These are phyloP conservation scores for Timema podura DNA, from an alignment of 2,888 invertebrate genomes.

Conservation along the genomic window DNA sequence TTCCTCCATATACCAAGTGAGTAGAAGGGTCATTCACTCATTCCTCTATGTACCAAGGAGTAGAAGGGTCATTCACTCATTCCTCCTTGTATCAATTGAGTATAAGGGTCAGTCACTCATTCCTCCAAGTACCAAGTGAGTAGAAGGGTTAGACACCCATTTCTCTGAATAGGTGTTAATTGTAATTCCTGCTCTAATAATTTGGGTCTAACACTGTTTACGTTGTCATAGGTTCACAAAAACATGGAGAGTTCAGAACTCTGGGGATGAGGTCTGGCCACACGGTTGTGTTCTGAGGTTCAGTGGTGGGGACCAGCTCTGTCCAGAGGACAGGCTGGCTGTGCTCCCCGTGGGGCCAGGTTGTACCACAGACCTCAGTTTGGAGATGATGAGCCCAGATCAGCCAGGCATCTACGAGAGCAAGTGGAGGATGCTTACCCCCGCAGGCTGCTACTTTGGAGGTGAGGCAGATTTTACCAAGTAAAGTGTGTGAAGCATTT, in stretches of 20 bases:
- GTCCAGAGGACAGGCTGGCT: slow-evolving; percentile 52
- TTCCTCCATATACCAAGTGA: neutral
- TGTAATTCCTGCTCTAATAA: no score
- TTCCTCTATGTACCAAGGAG: slow-evolving; percentile 61
- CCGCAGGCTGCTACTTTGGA: slow-evolving; percentile 87
- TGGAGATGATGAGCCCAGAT: slow-evolving; percentile 77
- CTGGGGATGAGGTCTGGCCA: slow-evolving; percentile 85
- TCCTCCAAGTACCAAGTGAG: slow-evolving; percentile 59
- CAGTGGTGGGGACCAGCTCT: slow-evolving; percentile 64
- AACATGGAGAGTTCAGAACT: slow-evolving; percentile 84
- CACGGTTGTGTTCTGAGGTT: slow-evolving; percentile 73
- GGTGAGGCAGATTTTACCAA: slow-evolving; percentile 53
- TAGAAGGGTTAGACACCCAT: slow-evolving; percentile 17
- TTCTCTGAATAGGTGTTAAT: no score
- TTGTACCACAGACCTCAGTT: slow-evolving; percentile 68
- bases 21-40: neutral
- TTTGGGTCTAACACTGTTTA: no score
- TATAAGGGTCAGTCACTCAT: slow-evolving; percentile 38
- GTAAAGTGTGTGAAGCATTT: neutral
- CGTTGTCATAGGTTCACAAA: slow-evolving; percentile 65
- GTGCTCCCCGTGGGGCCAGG: slow-evolving; percentile 72
- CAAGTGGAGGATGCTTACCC: slow-evolving; percentile 85
- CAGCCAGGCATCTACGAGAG: slow-evolving; percentile 73
- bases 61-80: slow-evolving; percentile 15
- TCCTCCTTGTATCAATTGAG: neutral